These are phyloP conservation scores for Nymphalis urticae DNA, from an alignment of 2,888 invertebrate species.

Conservation along the genomic window DNA sequence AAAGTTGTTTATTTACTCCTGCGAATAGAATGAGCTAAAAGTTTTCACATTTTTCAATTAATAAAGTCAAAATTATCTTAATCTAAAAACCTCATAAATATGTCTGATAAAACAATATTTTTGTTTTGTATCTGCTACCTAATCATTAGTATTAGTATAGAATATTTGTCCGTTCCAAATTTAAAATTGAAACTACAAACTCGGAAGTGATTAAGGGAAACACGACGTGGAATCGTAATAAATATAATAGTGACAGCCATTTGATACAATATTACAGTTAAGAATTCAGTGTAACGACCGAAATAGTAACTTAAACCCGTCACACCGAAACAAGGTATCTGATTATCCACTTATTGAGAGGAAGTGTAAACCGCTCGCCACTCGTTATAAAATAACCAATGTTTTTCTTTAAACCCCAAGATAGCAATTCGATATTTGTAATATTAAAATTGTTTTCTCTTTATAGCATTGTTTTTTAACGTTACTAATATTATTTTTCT, in stretches of 20 bases:
- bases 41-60: no score
- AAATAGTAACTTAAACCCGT: conserved; percentile 34
- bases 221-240: neutral
- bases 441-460: neutral
- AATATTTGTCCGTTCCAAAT: no score
- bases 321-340: conserved; percentile 61
- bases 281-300: conserved; percentile 17
- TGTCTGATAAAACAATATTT: no score
- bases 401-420: conserved; percentile 21
- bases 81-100: no score
- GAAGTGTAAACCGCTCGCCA: conserved; percentile 67
- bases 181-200: no score
- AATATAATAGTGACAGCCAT: neutral
- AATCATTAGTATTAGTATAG: no score
- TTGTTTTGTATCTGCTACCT: no score
- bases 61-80: no score
- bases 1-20: no score
- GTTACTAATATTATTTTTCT: no score
- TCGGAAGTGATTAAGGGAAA: neutral
- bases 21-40: no score
- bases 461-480: neutral
- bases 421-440: neutral
- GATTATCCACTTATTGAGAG: conserved; percentile 75
- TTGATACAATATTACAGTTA: conserved; percentile 2
- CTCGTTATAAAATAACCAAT: conserved; percentile 61